Conservation (phyloP, 1,140 invertebrate genomes). For the Papilio helenus region DNA sequence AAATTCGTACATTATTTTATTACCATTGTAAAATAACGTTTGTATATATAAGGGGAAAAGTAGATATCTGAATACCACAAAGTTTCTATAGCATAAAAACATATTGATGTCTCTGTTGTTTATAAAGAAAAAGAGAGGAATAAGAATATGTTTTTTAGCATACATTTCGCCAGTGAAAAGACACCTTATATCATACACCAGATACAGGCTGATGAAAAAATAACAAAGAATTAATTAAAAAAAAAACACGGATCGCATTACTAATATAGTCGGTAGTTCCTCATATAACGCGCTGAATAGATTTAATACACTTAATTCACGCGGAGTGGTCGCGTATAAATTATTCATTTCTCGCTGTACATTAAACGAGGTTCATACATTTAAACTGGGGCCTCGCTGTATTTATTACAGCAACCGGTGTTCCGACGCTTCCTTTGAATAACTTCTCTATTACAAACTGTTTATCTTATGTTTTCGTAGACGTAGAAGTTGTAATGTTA, state of each 20-base stretch:
- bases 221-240: neutral
- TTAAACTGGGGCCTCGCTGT: conserved; percentile 17
- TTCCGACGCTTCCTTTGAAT: conserved; percentile 1
- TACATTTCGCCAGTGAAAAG: neutral
- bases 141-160: too few relatives aligned
- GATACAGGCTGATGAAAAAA: neutral
- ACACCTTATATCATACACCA: neutral
- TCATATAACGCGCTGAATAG: neutral
- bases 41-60: neutral
- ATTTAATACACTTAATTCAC: conserved; percentile 9
- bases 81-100: too few relatives aligned
- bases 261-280: neutral
- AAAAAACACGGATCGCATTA: neutral
- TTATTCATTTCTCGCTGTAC: conserved; percentile 34
- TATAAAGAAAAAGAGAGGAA: too few relatives aligned
- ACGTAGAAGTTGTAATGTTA: neutral
- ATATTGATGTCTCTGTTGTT: too few relatives aligned
- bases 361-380: conserved; percentile 31
- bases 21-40: neutral
- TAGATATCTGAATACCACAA: neutral
- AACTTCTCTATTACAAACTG: conserved; percentile 1
- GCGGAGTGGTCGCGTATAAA: conserved; percentile 26
- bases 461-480: conserved; percentile 2
- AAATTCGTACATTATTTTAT: neutral
- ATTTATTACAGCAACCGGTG: conserved; percentile 36